These are phyloP conservation scores for Cerastis rubricosa DNA, from an alignment of 2,888 invertebrate species.

Conservation along the genomic window DNA sequence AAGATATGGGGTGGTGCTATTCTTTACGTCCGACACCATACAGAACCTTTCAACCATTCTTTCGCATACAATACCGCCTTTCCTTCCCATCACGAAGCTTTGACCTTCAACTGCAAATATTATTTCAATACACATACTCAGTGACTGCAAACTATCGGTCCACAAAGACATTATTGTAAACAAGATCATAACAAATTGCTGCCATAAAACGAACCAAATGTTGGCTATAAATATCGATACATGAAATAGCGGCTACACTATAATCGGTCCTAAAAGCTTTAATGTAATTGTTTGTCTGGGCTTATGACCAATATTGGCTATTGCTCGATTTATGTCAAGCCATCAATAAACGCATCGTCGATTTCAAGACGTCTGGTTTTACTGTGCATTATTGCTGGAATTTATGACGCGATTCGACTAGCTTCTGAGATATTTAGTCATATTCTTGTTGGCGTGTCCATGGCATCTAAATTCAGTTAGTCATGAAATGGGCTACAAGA, in stretches of 20 bases:
- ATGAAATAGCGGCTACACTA: constrained; percentile 57
- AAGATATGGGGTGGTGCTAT: no score
- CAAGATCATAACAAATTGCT: constrained; percentile 67
- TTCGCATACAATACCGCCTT: background rate
- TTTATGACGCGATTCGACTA: constrained; percentile 37
- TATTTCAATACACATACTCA: constrained; percentile 22
- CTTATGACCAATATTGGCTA: constrained; percentile 53
- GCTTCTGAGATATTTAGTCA: constrained; percentile 18
- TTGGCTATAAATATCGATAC: constrained; percentile 62
- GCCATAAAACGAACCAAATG: constrained; percentile 64
- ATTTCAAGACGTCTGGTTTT: constrained; percentile 44
- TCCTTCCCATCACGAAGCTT: background rate
- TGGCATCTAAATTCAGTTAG: background rate
- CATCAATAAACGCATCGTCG: constrained; percentile 49
- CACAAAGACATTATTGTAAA: constrained; percentile 55
- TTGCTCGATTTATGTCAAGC: constrained; percentile 45
- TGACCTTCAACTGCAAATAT: constrained; percentile 3
- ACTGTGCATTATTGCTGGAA: constrained; percentile 40
- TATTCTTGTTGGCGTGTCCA: background rate
- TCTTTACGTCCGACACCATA: no score
- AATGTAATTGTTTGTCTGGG: constrained; percentile 65
- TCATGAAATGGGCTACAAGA: background rate
- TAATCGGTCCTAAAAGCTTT: constrained; percentile 66
- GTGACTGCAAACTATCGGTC: constrained; percentile 40
- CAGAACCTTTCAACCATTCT: no score